Evolutionary conservation across 2,797 vertebrate genomes (phyloP).

Genomic region (Psittacula echo): DNA sequence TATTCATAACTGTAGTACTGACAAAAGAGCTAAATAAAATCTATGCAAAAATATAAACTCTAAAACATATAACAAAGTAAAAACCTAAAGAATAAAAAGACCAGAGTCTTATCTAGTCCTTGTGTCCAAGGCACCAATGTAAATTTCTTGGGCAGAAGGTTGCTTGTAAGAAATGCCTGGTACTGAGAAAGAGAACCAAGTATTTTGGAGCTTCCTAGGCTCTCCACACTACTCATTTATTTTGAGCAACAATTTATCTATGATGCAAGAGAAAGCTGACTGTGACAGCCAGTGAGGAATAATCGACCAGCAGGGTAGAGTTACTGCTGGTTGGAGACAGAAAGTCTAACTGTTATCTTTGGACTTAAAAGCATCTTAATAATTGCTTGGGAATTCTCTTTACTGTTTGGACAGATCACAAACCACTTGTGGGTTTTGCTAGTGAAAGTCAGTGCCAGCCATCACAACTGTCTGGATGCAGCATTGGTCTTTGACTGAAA

Average conservation of each 20-base stretch:
- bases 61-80: neutral
- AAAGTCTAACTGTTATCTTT: constrained; percentile 56
- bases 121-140: neutral
- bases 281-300: neutral
- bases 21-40: neutral
- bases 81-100: neutral
- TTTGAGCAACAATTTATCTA: neutral
- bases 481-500: neutral
- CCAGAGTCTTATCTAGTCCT: neutral
- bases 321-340: constrained; percentile 26
- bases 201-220: neutral
- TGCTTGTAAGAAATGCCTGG: neutral
- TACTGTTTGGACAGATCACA: constrained; percentile 25
- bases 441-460: neutral
- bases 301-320: neutral
- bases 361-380: constrained; percentile 25
- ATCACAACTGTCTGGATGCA: neutral
- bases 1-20: neutral
- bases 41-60: neutral
- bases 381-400: constrained; percentile 14
- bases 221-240: neutral
- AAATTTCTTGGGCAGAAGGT: neutral
- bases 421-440: constrained; percentile 26
- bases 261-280: neutral
- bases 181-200: neutral